phyloP scores from a whole-genome alignment of 2,113 vertebrate genomes.

The Melanostigma gelatinosum region DNA sequence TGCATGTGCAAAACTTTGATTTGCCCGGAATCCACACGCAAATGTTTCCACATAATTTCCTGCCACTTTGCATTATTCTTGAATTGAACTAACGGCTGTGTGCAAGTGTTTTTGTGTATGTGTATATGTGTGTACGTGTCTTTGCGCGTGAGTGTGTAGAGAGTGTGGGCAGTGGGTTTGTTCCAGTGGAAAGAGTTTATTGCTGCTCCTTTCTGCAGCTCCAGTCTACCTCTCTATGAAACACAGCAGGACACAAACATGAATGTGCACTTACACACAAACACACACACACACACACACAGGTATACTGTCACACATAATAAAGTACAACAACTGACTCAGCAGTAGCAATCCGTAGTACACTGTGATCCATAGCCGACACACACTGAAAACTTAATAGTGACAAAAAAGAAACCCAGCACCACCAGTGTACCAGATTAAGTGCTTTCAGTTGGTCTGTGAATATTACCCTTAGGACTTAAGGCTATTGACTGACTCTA shows the following conservation, averaged over 20 bases:
- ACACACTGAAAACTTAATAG: background rate
- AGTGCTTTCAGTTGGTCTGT: conserved; percentile 6
- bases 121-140: conserved; percentile 13
- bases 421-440: background rate
- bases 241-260: conserved; percentile 55
- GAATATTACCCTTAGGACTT: too few species aligned
- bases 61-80: conserved; percentile 47
- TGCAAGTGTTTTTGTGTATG: conserved; percentile 22
- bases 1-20: conserved; percentile 27
- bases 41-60: conserved; percentile 43
- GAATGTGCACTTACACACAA: conserved; percentile 3
- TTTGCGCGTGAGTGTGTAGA: conserved; percentile 4
- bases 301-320: conserved; percentile 55
- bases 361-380: background rate
- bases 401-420: conserved; percentile 1
- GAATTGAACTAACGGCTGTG: conserved; percentile 15
- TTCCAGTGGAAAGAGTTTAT: conserved; percentile 71
- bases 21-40: conserved; percentile 38
- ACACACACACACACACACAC: conserved; percentile 11
- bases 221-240: conserved; percentile 60
- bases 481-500: background rate
- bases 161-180: conserved; percentile 17
- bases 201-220: conserved; percentile 39
- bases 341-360: conserved; percentile 22
- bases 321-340: conserved; percentile 57